phyloP scores from a whole-genome alignment of 2,888 invertebrate species.

The Mechanitis messenoides region DNA sequence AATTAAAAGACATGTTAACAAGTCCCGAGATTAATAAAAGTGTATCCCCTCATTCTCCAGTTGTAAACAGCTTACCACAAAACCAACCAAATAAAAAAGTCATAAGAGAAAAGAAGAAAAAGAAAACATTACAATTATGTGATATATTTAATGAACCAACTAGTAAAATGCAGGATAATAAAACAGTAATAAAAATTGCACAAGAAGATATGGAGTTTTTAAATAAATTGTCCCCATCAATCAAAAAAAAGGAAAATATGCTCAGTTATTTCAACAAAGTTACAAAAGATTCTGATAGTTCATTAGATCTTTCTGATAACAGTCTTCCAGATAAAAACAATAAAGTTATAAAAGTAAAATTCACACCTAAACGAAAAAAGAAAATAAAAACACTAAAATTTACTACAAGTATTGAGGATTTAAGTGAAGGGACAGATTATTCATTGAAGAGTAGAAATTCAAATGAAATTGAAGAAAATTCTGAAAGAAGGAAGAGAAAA shows the following conservation, averaged over 20 bases:
- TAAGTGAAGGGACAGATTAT: background rate
- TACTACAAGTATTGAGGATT: background rate
- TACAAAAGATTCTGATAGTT: constrained; percentile 45
- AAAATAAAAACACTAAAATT: constrained; percentile 37
- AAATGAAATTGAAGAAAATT: constrained; percentile 21
- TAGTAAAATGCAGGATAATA: constrained; percentile 27
- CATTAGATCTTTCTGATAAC: constrained; percentile 34
- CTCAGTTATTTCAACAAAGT: constrained; percentile 77
- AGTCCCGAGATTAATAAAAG: constrained; percentile 35
- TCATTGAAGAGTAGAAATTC: background rate
- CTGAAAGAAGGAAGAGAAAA: constrained; percentile 36
- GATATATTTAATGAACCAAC: constrained; percentile 45
- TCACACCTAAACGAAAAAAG: constrained; percentile 48
- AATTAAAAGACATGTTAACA: constrained; percentile 68
- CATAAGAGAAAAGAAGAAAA: constrained; percentile 23
- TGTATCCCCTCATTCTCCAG: constrained; percentile 8
- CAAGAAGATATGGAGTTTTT: constrained; percentile 68
- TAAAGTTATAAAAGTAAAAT: constrained; percentile 55
- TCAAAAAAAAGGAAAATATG: constrained; percentile 78
- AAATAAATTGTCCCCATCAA: constrained; percentile 74
- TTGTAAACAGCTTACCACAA: constrained; percentile 6
- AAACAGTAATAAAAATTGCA: constrained; percentile 36
- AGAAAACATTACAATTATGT: constrained; percentile 42
- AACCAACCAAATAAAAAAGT: constrained; percentile 11
- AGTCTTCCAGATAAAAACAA: constrained; percentile 31